A percentile compares a stretch with the other conserved stretches of the same genome.
phyloP scores from a whole-genome alignment of 2,113 vertebrate species.

The Tachysurus fulvidraco region DNA sequence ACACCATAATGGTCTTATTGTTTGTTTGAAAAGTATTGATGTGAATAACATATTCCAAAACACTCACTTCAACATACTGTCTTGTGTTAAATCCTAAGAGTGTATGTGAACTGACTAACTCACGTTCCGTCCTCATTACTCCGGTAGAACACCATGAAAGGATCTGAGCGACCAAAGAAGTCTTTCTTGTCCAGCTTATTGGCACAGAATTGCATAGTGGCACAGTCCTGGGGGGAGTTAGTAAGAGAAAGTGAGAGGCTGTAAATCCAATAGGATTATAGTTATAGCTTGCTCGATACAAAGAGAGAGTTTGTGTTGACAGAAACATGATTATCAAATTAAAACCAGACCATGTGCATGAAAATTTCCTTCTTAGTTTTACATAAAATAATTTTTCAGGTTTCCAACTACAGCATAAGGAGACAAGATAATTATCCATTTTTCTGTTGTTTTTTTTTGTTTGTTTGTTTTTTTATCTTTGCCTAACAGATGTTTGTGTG shows the following conservation, averaged over 20 bases:
- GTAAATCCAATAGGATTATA: constrained; percentile 50
- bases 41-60: not conserved
- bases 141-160: constrained; percentile 91
- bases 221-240: constrained; percentile 75
- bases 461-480: not conserved
- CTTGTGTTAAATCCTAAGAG: not conserved
- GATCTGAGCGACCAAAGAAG: constrained; percentile 91
- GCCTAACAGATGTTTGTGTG: not conserved
- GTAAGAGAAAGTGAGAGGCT: constrained; percentile 31
- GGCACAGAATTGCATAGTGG: constrained; percentile 92
- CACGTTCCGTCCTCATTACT: constrained; percentile 93
- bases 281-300: constrained; percentile 49
- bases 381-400: not conserved
- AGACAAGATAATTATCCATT: not conserved
- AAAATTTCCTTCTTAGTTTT: not conserved
- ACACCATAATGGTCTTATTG: not conserved
- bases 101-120: constrained; percentile 60
- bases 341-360: constrained; percentile 51
- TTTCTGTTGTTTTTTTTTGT: not conserved
- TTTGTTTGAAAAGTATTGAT: not conserved
- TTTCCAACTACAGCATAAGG: not conserved
- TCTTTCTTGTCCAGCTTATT: constrained; percentile 94
- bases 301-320: constrained; percentile 22
- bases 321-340: constrained; percentile 59
- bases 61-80: not conserved